These are phyloP conservation scores for Sebastes steindachneri DNA, from an alignment of 2,797 vertebrate species.

Conservation along the genomic window DNA sequence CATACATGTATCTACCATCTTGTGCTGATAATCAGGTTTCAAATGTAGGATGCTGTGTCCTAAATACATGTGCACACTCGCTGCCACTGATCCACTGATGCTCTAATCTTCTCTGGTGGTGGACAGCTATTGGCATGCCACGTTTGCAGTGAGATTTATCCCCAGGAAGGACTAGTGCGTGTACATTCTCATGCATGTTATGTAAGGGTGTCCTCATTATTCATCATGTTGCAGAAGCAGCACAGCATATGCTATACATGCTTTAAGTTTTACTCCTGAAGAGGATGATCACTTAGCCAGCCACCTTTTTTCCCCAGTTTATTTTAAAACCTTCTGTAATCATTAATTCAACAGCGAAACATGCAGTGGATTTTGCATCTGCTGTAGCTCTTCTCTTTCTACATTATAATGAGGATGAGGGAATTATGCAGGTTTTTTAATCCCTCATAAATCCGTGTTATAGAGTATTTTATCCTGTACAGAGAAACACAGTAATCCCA, in stretches of 20 bases:
- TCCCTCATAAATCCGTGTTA: conserved; percentile 1
- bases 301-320: background rate
- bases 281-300: background rate
- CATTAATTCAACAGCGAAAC: background rate
- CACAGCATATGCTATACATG: conserved; percentile 8
- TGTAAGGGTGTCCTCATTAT: conserved; percentile 62
- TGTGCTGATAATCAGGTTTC: conserved; percentile 27
- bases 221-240: conserved; percentile 19
- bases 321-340: background rate
- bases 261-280: conserved; percentile 10
- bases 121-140: conserved; percentile 54
- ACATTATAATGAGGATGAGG: background rate
- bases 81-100: conserved; percentile 50
- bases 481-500: conserved; percentile 14
- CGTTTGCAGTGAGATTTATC: conserved; percentile 59
- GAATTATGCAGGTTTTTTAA: conserved; percentile 7
- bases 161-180: conserved; percentile 30
- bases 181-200: conserved; percentile 58
- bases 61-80: conserved; percentile 54
- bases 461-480: background rate
- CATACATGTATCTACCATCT: background rate
- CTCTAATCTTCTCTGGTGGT: conserved; percentile 66
- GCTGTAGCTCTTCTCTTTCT: background rate
- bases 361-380: background rate
- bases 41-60: conserved; percentile 49